Evolutionary conservation across 1,140 invertebrate genomes (phyloP), one percentile per base, ranked within the genome.

Genomic region (Drosophila nasuta): DNA sequence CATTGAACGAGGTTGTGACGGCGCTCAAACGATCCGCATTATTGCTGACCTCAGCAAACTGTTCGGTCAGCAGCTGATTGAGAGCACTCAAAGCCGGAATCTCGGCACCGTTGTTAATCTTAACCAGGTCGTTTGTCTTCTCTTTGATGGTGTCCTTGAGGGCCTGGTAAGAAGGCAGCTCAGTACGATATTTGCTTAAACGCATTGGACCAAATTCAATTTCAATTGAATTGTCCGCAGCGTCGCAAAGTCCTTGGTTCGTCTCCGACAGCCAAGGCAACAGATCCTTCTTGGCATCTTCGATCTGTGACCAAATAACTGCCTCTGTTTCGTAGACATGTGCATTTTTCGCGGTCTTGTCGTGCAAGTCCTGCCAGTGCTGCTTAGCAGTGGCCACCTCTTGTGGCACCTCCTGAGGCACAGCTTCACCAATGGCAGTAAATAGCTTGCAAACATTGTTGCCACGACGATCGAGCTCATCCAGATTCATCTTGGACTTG

Each of bases 241-340:
- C 96, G 85, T 96, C 95, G 28, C 95, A 95, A 3, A 98, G 93
- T 28, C 94, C 94, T 78, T 95, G 95, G 73, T 96, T 96, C 6
- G 96, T 97, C 77, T 97, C 95, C 68, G 94, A 95, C 3, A 98
- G 88, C 98, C 98, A 99, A 33, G 95, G 95, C 0, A 96, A 92
- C 11, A 98, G 93, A 88, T 97, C 96, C 75, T 96, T 95, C 86
- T 97, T 97, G 0, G 95, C 95, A 72, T 97, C 96, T 63, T 97
- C 96, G 5, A 98, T 96, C 92, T 98, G 97, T 77, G 97, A 97
- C 97, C 97, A 98, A 52, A 98, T 96, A 4, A 97, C 96, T 0
- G 96, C 93, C 91, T 98, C 97, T 1, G 97, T 96, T 92, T 99
- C 97, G 46, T 97, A 95, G 51, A 95, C 95, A 92, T 98, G 96